Base-by-base conservation (phyloP, 1,140 invertebrate species). In the Piezodorus guildinii region DNA sequence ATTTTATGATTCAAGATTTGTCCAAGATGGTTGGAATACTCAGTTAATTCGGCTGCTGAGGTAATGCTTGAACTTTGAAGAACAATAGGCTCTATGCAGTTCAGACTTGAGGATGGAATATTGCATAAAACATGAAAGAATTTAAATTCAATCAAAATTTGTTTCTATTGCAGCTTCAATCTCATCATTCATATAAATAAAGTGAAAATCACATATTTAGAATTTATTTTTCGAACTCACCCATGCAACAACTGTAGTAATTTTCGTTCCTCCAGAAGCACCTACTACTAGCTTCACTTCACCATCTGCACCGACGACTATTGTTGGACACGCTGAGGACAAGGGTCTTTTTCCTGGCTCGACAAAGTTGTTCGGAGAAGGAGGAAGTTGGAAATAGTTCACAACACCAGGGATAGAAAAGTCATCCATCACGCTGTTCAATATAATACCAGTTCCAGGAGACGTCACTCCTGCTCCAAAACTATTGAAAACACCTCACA, bases 391-490 rank as follows among this genome's bases (percentile, higher is more conserved):
- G 73, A 88, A 94, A 27, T 77, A 79, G 70, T 91, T 95, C 0
- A 80, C 82, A 17, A 84, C 81, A 62, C 85, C 81, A 0, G 91
- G 90, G 0, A 85, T 81, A 8, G 90, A 90, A 73, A 98, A 98
- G 72, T 98, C 94, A 71, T 96, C 91, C 94, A 98, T 97, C 75
- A 94, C 84, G 72, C 96, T 85, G 74, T 97, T 98, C 58, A 91
- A 82, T 67, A 97, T 84, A 23, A 98, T 91, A 14, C 93, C 94
- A 0, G 92, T 90, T 21, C 80, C 81, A 34, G 71, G 70, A 1
- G 89, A 91, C 0, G 83, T 76, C 63, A 86, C 78, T 69, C 81
- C 80, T 8, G 86, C 81, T 19, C 90, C 90, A 71, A 90, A 85
- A 68, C 89, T 93, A 72, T 49, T n/a, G 5, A 34, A n/a, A 23